phyloP scores from a whole-genome alignment of 2,888 invertebrate species.

The Noctua fimbriata region DNA sequence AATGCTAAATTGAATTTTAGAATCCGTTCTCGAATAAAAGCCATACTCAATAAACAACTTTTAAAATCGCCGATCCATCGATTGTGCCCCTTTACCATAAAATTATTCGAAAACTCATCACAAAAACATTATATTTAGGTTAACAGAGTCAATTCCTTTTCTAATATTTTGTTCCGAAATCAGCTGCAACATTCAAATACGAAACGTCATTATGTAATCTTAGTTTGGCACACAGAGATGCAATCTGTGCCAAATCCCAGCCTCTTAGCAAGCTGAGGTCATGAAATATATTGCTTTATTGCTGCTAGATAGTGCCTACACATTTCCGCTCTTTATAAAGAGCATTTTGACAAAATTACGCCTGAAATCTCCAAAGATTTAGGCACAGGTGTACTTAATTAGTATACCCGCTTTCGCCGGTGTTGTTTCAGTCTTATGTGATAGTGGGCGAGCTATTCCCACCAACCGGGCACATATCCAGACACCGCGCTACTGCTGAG shows the following conservation, averaged over 20 bases:
- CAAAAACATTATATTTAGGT: background rate
- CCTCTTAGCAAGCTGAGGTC: conserved; percentile 8
- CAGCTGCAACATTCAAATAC: conserved; percentile 25
- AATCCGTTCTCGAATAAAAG: background rate
- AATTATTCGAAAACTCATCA: background rate
- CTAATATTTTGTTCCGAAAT: background rate
- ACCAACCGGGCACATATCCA: background rate
- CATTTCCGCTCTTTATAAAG: background rate
- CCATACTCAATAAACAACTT: background rate
- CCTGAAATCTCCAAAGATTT: background rate
- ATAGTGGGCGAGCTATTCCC: background rate
- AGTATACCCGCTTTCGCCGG: background rate
- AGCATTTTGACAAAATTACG: background rate
- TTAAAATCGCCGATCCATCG: no score
- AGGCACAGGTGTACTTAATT: background rate
- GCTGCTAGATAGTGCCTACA: background rate
- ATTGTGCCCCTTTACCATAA: background rate
- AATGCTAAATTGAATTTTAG: background rate
- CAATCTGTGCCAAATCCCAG: conserved; percentile 46
- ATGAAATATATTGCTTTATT: conserved; percentile 7
- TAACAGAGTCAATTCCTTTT: background rate
- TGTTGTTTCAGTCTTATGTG: background rate
- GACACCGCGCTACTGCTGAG: background rate
- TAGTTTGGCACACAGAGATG: conserved; percentile 31
- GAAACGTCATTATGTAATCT: conserved; percentile 5